Evolutionary conservation across 2,888 invertebrate species (phyloP).

Genomic region (Dione vanillae): DNA sequence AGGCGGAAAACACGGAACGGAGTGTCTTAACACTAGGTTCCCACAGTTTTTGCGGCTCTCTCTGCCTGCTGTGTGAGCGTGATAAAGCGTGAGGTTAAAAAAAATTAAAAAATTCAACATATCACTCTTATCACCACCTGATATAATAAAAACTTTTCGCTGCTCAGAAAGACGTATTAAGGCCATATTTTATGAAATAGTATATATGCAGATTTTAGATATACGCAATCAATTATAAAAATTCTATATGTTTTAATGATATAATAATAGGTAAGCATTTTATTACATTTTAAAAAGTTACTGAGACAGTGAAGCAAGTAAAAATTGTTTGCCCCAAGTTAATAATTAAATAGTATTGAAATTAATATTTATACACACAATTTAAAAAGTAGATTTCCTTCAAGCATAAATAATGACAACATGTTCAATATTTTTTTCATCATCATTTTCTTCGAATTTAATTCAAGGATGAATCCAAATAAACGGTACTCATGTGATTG

Average conservation of each 20-base stretch:
- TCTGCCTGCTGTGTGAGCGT: too few species aligned
- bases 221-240: not conserved
- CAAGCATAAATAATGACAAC: not conserved
- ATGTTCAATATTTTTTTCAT: conserved; percentile 4
- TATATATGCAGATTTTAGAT: not conserved
- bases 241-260: too few species aligned
- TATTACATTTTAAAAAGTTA: not conserved
- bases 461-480: not conserved
- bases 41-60: too few species aligned
- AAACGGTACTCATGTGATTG: not conserved
- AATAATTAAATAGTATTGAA: not conserved
- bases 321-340: not conserved
- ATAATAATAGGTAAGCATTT: too few species aligned
- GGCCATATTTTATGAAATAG: not conserved
- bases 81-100: too few species aligned
- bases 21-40: too few species aligned
- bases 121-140: too few species aligned
- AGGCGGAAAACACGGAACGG: too few species aligned
- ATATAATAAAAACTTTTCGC: too few species aligned
- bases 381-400: conserved; percentile 20
- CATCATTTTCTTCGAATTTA: conserved; percentile 8
- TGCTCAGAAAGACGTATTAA: not conserved
- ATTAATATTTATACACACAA: not conserved
- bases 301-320: not conserved
- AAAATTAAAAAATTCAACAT: too few species aligned